These are phyloP conservation scores for Creontiades dilutus DNA, from an alignment of 2,888 invertebrate species.

Conservation along the genomic window DNA sequence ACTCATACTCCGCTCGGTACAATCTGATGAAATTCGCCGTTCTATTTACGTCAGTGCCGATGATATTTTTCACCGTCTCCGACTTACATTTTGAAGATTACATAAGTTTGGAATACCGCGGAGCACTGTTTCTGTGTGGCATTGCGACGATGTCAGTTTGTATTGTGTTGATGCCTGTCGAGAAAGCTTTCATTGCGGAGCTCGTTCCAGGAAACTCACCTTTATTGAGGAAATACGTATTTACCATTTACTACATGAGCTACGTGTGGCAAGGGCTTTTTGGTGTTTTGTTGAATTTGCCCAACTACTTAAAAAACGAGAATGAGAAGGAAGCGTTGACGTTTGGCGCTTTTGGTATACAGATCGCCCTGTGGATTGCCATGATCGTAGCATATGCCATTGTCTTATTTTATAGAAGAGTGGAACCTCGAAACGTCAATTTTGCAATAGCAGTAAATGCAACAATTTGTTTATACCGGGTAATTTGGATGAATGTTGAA, in stretches of 20 bases:
- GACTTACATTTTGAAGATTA: not conserved
- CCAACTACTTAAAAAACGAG: not conserved
- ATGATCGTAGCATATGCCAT: not conserved
- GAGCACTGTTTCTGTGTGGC: not conserved
- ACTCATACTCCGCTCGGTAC: not conserved
- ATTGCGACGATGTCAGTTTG: not conserved
- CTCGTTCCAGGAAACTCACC: not conserved
- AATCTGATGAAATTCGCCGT: constrained; percentile 9
- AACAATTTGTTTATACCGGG: not conserved
- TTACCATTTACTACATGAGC: not conserved
- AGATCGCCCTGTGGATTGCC: not conserved
- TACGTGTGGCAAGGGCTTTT: not conserved
- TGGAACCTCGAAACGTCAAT: not conserved
- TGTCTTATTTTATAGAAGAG: not conserved
- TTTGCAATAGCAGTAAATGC: not conserved
- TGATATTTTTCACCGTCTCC: not conserved
- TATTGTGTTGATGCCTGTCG: not conserved
- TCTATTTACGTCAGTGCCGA: not conserved
- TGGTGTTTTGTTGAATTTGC: not conserved
- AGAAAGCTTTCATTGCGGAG: not conserved
- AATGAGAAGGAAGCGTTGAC: not conserved
- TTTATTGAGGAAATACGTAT: not conserved
- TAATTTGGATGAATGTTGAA: not conserved
- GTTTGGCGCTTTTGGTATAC: not conserved
- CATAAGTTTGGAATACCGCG: not conserved